Base-by-base conservation (phyloP, 2,113 vertebrate genomes). In the Callithrix jacchus region DNA sequence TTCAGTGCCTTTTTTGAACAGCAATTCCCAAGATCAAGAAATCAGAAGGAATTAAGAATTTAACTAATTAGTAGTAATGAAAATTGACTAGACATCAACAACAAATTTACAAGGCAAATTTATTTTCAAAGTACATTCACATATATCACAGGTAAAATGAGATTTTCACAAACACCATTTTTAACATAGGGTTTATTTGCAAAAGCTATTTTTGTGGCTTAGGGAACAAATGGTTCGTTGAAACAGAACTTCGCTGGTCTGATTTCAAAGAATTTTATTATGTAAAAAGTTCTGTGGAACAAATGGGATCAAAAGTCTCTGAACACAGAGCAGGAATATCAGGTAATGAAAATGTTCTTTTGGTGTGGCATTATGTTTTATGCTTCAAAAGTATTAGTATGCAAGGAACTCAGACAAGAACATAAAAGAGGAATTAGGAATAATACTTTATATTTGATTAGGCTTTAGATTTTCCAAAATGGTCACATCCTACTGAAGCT, bases 221-320 rank as follows among this genome's bases (percentile, higher is more conserved):
- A 82, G 81, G 89, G 96, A 96, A 94, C 93, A 97, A 97, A 71
- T 12, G 3, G 89, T 95, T 95, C 89, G 68, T 56, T 87, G 94
- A 96, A 97, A 95, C 21, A 96, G 93, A 89, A 89, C 45, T 94
- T 85, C 91, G 83, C n/a, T 97, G 58, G 71, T 96, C 73, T 93
- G 54, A n/a, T 92, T 97, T 97, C 83, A 94, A 92, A 97, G 89
- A 98, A 97, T 97, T 97, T 93, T 97, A 83, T 92, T 88, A 92
- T 56, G 77, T 85, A 89, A 96, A 96, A 96, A 94, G 88, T 97
- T 92, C 92, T 79, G 64, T 90, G 83, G 86, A 97, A 93, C 89
- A 92, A 49, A 95, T 89, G 80, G 79, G 74, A 94, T 96, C 93
- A 96, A 80, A 96, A 96, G 77, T 92, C 70, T 84, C 93, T 90